Base-by-base conservation (phyloP, 2,888 invertebrate species). In the Bembecia ichneumoniformis region DNA sequence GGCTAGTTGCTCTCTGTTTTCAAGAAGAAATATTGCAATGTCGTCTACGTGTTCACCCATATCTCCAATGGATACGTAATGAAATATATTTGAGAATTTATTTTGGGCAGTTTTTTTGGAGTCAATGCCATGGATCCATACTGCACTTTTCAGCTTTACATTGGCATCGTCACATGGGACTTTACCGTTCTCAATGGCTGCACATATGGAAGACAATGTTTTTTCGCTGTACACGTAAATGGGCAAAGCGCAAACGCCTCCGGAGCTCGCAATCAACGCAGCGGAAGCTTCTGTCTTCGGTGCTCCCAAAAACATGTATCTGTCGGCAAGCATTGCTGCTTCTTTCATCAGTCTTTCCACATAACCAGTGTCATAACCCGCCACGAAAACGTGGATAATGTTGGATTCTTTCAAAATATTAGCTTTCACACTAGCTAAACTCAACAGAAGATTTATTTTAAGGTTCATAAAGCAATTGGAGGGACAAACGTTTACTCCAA, bases 81-180 rank as follows among this genome's bases (percentile, higher is more conserved):
- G 81, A 49, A 87, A 87, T 2, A 87, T 67, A 50, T 64, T 78
- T 3, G 77, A 77, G 2, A 83, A 64, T 44, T 87, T 82, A 47
- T 63, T 64, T 2, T 83, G 51, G 9, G 59, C 56, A 20, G 72
- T 70, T 60, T 80, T 86, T 56, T 82, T 84, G 7, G 78, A 76
- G 55, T 84, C 74, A 62, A 68, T 76, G 5, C 79, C 80, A 55
- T 81, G 81, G 0, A 81, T 80, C 87, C 87, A 87, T 43, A 87
- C 67, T 1, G 83, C 80, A 49, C 74, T 60, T 49, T 66, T 67
- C 3, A 87, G 53, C 58, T 72, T 72, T 1, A 64, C 58, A 52
- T 63, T 70, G 20, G 58, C 55, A 1, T 57, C 61, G 3, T 73
- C 74, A 10, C 66, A 66, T 11, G 54, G 54, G 13, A 84, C 62